Evolutionary conservation across 1,140 invertebrate genomes (phyloP).

Genomic region (Caenorhabditis elegans): WBcel235 BX284606.5:13510001-13510500

Average conservation of each 20-base stretch:
- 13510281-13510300: neutral
- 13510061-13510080: neutral
- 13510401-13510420: slow-evolving; percentile 8
- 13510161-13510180: slow-evolving; percentile 40
- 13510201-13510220: slow-evolving; percentile 21
- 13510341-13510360: neutral
- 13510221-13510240: slow-evolving; percentile 28
- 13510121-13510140: slow-evolving; percentile 39
- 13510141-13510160: slow-evolving; percentile 43
- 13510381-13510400: neutral
- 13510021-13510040: neutral
- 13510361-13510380: neutral
- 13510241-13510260: slow-evolving; percentile 42
- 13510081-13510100: neutral
- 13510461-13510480: slow-evolving; percentile 14
- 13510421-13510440: slow-evolving; percentile 33
- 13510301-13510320: slow-evolving; percentile 7
- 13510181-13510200: slow-evolving; percentile 30
- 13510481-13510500: neutral
- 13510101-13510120: neutral
- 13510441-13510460: slow-evolving; percentile 39
- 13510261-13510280: slow-evolving; percentile 34
- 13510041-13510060: neutral
- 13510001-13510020: neutral
- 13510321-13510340: slow-evolving; percentile 25